Evolutionary conservation across 2,888 invertebrate genomes (phyloP), one percentile per base, ranked within the genome.

Genomic region (Hydriomena furcata): DNA sequence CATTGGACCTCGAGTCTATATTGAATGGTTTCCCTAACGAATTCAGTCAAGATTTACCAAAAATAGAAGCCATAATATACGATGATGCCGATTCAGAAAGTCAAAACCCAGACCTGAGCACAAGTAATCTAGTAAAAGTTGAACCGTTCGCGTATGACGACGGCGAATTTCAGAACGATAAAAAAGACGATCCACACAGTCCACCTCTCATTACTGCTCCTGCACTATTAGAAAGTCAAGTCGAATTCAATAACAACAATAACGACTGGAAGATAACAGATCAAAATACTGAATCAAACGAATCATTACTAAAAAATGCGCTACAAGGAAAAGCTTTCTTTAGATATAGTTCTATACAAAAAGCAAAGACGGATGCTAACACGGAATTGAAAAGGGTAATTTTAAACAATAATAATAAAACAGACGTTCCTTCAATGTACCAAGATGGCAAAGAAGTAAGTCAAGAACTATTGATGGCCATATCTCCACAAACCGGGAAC

Each of bases 231-330:
- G 93, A 90, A 65, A 82, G 72, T 65, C 82, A 82, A 76, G 78
- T 79, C 37, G 89, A 91, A 92, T 91, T 91, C 82, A 92, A 93
- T 74, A 93, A 95, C 68, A 95, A 95, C 74, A 95, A 95, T 79
- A 95, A 96, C 79, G 95, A 96, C 78, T 95, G 95, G 94, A 95
- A 95, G 76, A 91, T 94, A 74, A 94, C 94, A 47, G 94, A 95
- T 74, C 94, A 95, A 79, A 95, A 94, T 71, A 82, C 86, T 20
- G 89, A 89, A 69, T 88, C 92, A 17, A 92, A 95, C 11, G 96
- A 96, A 72, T 96, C 96, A 21, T 83, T 97, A 57, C 82, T 97
- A 58, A 91, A 96, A 64, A 96, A 94, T 74, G 96, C 96, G 6
- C 91, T 97, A 57, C 96, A 96, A 78, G 96, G 96, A 34, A 96